phyloP scores from a whole-genome alignment of 2,113 vertebrate genomes.

The Emydura subglobosa region DNA sequence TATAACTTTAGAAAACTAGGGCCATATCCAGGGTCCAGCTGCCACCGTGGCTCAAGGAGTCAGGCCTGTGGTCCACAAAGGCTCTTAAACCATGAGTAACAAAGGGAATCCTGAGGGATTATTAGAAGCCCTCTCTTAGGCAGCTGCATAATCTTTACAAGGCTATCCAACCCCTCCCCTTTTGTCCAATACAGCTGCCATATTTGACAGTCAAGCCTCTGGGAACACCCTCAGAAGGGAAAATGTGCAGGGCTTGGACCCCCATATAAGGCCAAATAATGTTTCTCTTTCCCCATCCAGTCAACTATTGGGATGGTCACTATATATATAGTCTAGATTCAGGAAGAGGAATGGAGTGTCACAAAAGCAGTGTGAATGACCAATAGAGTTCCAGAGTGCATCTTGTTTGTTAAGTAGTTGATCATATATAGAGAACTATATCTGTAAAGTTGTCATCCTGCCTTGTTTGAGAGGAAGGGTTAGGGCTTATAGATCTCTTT shows the following conservation, averaged over 20 bases:
- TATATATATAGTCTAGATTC: not conserved
- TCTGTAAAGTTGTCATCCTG: not conserved
- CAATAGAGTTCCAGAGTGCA: slow-evolving; percentile 48
- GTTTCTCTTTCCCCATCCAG: not conserved
- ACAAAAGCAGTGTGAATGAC: slow-evolving; percentile 58
- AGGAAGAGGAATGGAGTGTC: not conserved
- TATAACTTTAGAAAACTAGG: slow-evolving; percentile 70
- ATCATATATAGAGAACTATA: not conserved
- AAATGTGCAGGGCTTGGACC: not conserved
- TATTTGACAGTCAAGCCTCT: not conserved
- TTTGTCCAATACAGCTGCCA: not conserved
- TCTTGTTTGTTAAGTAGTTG: slow-evolving; percentile 41
- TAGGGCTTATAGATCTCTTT: slow-evolving; percentile 22
- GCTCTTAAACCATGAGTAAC: slow-evolving; percentile 45
- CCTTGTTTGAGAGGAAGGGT: not conserved
- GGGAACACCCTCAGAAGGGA: not conserved
- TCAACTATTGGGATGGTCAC: not conserved
- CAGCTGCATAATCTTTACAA: not conserved
- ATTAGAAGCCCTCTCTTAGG: not conserved
- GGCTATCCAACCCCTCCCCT: not conserved
- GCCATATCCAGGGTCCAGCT: slow-evolving; percentile 64
- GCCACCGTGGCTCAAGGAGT: slow-evolving; percentile 60
- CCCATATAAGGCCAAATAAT: not conserved
- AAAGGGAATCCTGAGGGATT: slow-evolving; percentile 52
- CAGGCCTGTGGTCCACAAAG: not conserved